Conservation (phyloP, 2,113 vertebrate genomes). For the Bubo scandiacus region DNA sequence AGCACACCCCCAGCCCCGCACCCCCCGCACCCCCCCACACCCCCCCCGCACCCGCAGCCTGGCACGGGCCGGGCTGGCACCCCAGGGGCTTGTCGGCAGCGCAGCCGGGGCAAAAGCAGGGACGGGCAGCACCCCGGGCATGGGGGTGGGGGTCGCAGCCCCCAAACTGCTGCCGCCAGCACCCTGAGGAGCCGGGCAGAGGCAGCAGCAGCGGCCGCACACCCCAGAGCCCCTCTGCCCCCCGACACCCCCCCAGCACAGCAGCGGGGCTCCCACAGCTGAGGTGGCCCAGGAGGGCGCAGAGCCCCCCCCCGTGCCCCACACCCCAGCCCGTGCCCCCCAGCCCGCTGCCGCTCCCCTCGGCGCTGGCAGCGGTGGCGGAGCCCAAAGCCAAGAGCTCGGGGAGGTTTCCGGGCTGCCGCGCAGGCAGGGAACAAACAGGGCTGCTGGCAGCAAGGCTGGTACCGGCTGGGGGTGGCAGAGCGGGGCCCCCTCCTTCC, state of each 20-base stretch:
- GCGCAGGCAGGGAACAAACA: not conserved
- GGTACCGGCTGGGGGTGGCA: not conserved
- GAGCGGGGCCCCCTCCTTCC: not conserved
- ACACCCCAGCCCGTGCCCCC: not conserved
- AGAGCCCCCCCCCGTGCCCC: not conserved
- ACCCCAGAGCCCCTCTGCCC: not conserved
- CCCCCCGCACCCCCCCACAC: not conserved
- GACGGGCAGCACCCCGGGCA: not conserved
- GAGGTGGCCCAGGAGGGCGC: not conserved
- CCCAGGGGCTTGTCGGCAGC: not conserved
- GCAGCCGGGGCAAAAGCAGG: fast-evolving
- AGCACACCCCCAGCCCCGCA: not conserved
- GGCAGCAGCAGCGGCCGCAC: fast-evolving
- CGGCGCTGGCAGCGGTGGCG: not conserved
- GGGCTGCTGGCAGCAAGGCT: constrained; percentile 4
- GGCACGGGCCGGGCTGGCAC: fast-evolving
- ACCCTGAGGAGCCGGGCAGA: not conserved
- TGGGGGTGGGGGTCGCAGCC: fast-evolving
- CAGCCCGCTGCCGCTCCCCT: not conserved
- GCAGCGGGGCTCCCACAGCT: not conserved
- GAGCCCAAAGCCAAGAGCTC: not conserved
- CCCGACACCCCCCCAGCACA: not conserved
- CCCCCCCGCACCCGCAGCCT: not conserved
- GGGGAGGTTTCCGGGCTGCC: not conserved
- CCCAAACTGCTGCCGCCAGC: not conserved